Evolutionary conservation across 2,797 vertebrate species (phyloP).

Genomic region (Microtus obscurus): DNA sequence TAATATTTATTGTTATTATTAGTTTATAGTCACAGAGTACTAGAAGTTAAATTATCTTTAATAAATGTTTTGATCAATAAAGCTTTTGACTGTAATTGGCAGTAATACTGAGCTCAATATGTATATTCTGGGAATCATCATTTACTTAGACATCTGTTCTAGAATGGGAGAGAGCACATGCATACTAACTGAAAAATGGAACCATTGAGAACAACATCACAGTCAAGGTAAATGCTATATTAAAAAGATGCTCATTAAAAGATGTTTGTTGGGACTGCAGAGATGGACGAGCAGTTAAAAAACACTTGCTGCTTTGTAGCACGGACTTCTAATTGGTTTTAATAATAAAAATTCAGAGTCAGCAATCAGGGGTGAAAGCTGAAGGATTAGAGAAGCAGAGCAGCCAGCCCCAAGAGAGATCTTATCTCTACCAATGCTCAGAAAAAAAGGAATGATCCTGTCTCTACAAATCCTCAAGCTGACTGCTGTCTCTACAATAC

Average conservation of each 20-base stretch:
- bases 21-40: neutral
- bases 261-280: neutral
- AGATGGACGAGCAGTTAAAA: neutral
- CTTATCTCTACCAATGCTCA: too few species aligned
- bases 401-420: too few species aligned
- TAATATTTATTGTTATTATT: neutral
- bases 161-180: neutral
- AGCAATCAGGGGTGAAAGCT: too few species aligned
- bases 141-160: conserved; percentile 8
- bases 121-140: neutral
- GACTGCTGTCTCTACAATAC: too few species aligned
- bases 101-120: neutral
- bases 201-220: neutral
- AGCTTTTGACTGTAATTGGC: neutral
- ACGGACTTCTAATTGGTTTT: too few species aligned
- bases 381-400: too few species aligned
- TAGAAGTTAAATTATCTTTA: neutral
- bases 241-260: neutral
- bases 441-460: too few species aligned
- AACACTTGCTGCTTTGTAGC: neutral
- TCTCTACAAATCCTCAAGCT: too few species aligned
- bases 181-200: neutral
- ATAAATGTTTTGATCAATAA: neutral
- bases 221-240: neutral
- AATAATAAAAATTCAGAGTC: too few species aligned